These are phyloP conservation scores for Carcinoscorpius rotundicauda DNA, from an alignment of 1,140 invertebrate species.

Conservation along the genomic window DNA sequence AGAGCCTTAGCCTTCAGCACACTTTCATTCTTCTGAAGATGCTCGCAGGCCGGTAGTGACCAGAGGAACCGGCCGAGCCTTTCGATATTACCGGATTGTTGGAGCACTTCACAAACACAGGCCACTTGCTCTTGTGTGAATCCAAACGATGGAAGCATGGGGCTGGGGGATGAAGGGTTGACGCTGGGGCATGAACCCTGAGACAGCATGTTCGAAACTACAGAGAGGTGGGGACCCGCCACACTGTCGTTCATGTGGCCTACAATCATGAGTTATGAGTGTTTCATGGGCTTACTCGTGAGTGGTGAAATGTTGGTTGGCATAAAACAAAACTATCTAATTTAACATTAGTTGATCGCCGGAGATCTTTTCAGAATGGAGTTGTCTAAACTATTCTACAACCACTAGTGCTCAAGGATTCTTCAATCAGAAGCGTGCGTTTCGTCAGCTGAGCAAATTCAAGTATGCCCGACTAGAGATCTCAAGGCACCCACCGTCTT, in stretches of 20 bases:
- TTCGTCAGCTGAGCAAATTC: too few relatives aligned
- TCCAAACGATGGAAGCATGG: constrained; percentile 80
- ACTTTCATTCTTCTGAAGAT: constrained; percentile 84
- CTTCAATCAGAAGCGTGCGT: too few relatives aligned
- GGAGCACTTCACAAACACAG: constrained; percentile 95
- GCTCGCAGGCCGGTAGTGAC: constrained; percentile 94
- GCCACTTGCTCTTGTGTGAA: constrained; percentile 98
- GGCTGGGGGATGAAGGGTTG: constrained; percentile 32
- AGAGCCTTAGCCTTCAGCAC: constrained; percentile 98
- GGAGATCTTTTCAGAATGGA: too few relatives aligned
- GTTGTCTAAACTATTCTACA: too few relatives aligned
- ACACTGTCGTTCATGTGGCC: constrained; percentile 22
- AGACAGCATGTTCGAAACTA: constrained; percentile 16
- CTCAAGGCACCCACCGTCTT: too few relatives aligned
- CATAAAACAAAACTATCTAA: too few relatives aligned
- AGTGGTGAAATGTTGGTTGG: too few relatives aligned
- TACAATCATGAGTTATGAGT: constrained; percentile 21
- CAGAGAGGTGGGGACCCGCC: constrained; percentile 5
- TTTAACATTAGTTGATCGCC: too few relatives aligned
- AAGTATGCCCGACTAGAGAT: too few relatives aligned
- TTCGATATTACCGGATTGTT: constrained; percentile 96
- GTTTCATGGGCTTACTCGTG: not conserved
- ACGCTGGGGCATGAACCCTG: constrained; percentile 22
- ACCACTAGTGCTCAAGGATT: too few relatives aligned
- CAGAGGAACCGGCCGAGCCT: constrained; percentile 90